Evolutionary conservation across 2,888 invertebrate genomes (phyloP).

Genomic region (Hirudinaria manillensis): DNA sequence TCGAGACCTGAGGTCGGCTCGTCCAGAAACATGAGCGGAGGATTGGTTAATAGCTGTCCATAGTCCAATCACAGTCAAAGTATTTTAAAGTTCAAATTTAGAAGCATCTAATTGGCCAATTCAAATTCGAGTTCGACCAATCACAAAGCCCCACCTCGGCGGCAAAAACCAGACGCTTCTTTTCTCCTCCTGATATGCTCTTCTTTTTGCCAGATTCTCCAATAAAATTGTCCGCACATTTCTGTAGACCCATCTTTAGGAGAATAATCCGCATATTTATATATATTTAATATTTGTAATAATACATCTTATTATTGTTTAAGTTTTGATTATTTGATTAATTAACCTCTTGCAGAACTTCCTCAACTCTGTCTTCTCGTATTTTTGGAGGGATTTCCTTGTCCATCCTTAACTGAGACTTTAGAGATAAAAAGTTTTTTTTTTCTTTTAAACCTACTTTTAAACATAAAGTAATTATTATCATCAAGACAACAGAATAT

Average conservation of each 20-base stretch:
- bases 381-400: constrained; percentile 31
- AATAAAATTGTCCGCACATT: constrained; percentile 83
- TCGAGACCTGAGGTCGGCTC: constrained; percentile 95
- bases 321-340: not conserved
- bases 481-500: not conserved
- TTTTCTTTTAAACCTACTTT: not conserved
- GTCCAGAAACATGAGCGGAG: constrained; percentile 88
- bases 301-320: not conserved
- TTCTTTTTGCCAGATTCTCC: constrained; percentile 79
- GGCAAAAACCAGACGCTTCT: constrained; percentile 87
- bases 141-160: constrained; percentile 66
- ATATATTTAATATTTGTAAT: not conserved
- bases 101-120: not conserved
- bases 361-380: constrained; percentile 31
- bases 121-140: too few relatives aligned
- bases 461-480: not conserved
- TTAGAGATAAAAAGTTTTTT: not conserved
- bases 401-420: constrained; percentile 37
- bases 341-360: constrained; percentile 28
- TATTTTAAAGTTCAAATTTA: not conserved
- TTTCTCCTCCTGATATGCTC: constrained; percentile 92
- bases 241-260: constrained; percentile 70
- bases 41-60: constrained; percentile 75
- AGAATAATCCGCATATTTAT: not conserved
- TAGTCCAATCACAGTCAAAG: not conserved